Evolutionary conservation across 2,888 invertebrate genomes (phyloP).

Genomic region (Cancer borealis): DNA sequence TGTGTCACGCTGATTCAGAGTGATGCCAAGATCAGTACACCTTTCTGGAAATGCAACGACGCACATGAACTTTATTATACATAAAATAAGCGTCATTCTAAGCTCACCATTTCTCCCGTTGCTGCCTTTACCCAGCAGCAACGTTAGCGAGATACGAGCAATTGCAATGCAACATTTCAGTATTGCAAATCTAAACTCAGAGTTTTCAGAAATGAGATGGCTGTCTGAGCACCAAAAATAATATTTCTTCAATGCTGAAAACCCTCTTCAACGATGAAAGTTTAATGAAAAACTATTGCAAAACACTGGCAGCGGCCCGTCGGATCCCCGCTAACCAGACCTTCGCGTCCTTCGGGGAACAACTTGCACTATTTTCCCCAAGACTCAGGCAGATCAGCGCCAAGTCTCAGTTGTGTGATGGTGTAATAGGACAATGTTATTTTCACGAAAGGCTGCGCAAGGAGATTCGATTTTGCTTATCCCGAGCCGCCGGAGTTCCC

Average conservation of each 20-base stretch:
- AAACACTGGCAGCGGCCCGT: neutral
- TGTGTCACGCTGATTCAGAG: no score
- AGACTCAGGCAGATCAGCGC: conserved; percentile 12
- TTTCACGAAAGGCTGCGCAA: neutral
- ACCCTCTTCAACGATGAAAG: conserved; percentile 44
- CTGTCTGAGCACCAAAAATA: neutral
- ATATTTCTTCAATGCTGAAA: neutral
- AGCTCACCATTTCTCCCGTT: neutral
- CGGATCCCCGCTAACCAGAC: neutral
- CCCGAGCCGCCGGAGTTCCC: neutral
- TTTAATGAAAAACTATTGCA: conserved; percentile 55
- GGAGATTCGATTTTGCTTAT: conserved; percentile 43
- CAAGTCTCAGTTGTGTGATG: conserved; percentile 25
- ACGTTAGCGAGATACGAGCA: neutral
- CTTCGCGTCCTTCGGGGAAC: neutral
- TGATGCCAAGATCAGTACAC: neutral
- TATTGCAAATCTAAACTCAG: neutral
- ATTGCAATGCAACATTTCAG: neutral
- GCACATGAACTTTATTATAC: neutral
- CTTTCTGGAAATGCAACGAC: neutral
- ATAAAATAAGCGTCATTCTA: neutral
- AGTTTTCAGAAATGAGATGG: neutral
- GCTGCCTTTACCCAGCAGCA: neutral
- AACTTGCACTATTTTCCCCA: neutral
- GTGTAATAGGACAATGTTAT: neutral